Evolutionary conservation across 2,888 invertebrate species (phyloP).

Genomic region (Villa cingulata): DNA sequence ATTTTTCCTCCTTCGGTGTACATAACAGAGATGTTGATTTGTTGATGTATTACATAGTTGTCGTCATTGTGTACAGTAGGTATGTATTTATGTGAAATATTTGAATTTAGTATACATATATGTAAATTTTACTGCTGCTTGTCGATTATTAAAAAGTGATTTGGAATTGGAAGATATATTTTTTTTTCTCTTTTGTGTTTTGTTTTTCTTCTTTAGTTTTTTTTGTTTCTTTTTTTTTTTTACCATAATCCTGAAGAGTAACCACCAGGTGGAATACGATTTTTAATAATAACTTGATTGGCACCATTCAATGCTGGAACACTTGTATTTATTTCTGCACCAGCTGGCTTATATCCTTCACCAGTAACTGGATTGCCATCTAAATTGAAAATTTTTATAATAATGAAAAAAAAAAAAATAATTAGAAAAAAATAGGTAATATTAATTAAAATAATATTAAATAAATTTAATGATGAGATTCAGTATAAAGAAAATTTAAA

Average conservation of each 20-base stretch:
- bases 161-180: too few relatives aligned
- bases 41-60: too few relatives aligned
- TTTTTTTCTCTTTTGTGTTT: too few relatives aligned
- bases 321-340: conserved; percentile 27
- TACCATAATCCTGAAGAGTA: conserved; percentile 37
- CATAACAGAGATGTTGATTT: too few relatives aligned
- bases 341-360: conserved; percentile 37
- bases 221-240: conserved; percentile 10
- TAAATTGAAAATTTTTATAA: conserved; percentile 15
- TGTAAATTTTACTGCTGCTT: too few relatives aligned
- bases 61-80: too few relatives aligned
- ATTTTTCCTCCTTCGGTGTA: too few relatives aligned
- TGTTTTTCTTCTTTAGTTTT: too few relatives aligned
- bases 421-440: neutral
- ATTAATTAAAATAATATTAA: neutral
- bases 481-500: too few relatives aligned
- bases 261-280: conserved; percentile 37
- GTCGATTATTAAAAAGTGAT: too few relatives aligned
- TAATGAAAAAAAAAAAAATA: neutral
- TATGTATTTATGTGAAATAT: too few relatives aligned
- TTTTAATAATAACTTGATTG: conserved; percentile 36
- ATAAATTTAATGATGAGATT: neutral
- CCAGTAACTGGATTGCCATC: conserved; percentile 45
- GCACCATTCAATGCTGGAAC: conserved; percentile 28
- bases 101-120: too few relatives aligned